Evolutionary conservation across 2,113 vertebrate genomes (phyloP).

Genomic region (Takifugu flavidus): DNA sequence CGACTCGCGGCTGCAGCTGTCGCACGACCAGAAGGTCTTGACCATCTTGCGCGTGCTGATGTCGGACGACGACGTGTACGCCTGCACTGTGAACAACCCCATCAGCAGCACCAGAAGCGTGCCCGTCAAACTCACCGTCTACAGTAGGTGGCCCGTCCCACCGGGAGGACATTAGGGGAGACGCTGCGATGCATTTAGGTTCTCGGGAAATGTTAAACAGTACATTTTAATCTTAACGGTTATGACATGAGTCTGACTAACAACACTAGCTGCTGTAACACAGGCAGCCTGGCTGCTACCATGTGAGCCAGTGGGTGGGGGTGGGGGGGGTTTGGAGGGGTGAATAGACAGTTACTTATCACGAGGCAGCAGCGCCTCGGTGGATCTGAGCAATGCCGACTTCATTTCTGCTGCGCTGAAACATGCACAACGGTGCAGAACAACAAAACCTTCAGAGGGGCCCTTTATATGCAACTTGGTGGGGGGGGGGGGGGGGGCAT

Average conservation of each 20-base stretch:
- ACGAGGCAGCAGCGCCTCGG: constrained; percentile 35
- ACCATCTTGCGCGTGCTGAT: constrained; percentile 89
- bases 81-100: constrained; percentile 91
- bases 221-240: too few species aligned
- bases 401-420: constrained; percentile 48
- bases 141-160: constrained; percentile 80
- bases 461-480: constrained; percentile 19
- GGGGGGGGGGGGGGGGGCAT: too few species aligned
- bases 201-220: too few species aligned
- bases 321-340: constrained; percentile 26
- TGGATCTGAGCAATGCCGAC: constrained; percentile 54
- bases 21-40: constrained; percentile 90
- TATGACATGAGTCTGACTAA: too few species aligned
- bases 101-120: constrained; percentile 87
- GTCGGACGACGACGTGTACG: constrained; percentile 89
- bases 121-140: constrained; percentile 90
- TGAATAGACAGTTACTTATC: constrained; percentile 50
- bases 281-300: too few species aligned
- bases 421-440: constrained; percentile 17
- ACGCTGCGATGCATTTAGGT: background rate
- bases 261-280: too few species aligned
- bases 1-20: constrained; percentile 87
- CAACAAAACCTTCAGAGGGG: background rate
- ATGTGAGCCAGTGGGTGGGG: background rate
- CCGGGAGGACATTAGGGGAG: constrained; percentile 11